Percentiles rank a stretch among this genome's conserved stretches.
Evolutionary conservation across 2,888 invertebrate species (phyloP).

Genomic region (Dinocampus coccinellae): DNA sequence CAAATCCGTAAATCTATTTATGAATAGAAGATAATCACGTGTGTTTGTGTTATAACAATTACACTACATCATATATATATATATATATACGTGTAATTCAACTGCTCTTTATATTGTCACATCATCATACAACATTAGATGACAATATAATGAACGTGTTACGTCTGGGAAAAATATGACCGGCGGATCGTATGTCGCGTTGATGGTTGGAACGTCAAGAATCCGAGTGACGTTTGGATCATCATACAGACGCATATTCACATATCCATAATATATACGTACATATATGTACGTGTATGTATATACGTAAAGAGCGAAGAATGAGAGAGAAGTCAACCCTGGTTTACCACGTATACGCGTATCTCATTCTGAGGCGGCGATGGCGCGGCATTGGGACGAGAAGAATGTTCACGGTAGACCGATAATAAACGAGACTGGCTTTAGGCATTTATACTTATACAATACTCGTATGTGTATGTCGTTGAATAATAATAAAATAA

Average conservation of each 20-base stretch:
- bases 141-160: constrained; percentile 28
- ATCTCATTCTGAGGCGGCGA: constrained; percentile 36
- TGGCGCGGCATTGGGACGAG: constrained; percentile 38
- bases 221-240: constrained; percentile 44
- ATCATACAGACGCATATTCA: constrained; percentile 7
- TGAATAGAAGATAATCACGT: too few relatives aligned
- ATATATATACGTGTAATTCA: constrained; percentile 14
- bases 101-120: constrained; percentile 12
- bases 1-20: too few relatives aligned
- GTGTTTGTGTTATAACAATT: too few relatives aligned
- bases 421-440: constrained; percentile 43
- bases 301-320: constrained; percentile 34
- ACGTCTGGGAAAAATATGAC: constrained; percentile 40
- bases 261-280: constrained; percentile 22
- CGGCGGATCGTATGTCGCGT: constrained; percentile 35
- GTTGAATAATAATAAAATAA: constrained; percentile 19
- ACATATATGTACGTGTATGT: not conserved
- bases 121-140: constrained; percentile 9
- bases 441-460: constrained; percentile 36
- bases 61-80: too few relatives aligned
- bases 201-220: constrained; percentile 42
- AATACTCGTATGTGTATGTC: constrained; percentile 25
- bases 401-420: constrained; percentile 43
- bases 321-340: constrained; percentile 30
- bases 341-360: constrained; percentile 14